Percentiles rank a stretch among this genome's conserved stretches.
Conservation (phyloP, 1,140 invertebrate genomes). For the Aethina tumida region DNA sequence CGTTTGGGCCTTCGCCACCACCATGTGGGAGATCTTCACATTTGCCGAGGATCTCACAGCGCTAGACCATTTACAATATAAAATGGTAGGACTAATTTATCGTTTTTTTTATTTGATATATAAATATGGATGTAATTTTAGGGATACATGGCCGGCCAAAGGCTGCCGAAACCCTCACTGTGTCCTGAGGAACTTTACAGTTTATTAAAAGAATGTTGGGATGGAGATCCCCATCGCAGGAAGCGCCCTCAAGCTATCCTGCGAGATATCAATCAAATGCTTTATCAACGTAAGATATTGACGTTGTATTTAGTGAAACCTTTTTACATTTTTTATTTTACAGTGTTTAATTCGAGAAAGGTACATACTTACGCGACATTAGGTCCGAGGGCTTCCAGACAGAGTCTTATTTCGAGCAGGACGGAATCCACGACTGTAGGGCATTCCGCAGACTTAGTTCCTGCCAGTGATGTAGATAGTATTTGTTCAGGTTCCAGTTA, state of each 20-base stretch:
- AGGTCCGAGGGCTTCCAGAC: slow-evolving; percentile 17
- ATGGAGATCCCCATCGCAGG: slow-evolving; percentile 52
- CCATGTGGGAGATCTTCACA: slow-evolving; percentile 83
- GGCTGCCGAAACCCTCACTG: slow-evolving; percentile 58
- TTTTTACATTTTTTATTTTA: slow-evolving; percentile 20
- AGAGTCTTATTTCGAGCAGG: slow-evolving; percentile 29
- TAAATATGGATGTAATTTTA: slow-evolving; percentile 29
- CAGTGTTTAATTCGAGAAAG: slow-evolving; percentile 49
- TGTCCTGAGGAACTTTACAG: slow-evolving; percentile 76
- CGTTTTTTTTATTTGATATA: slow-evolving; percentile 2
- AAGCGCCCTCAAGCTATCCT: slow-evolving; percentile 72
- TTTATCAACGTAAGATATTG: slow-evolving; percentile 50
- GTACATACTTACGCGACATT: slow-evolving; percentile 48
- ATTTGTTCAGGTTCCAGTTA: slow-evolving; percentile 1
- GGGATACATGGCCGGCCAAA: slow-evolving; percentile 59
- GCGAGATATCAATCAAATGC: slow-evolving; percentile 71
- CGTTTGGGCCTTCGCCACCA: slow-evolving; percentile 82
- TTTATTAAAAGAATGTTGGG: slow-evolving; percentile 85
- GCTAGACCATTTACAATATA: slow-evolving; percentile 23
- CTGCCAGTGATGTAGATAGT: slow-evolving; percentile 11
- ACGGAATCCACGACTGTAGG: slow-evolving; percentile 18
- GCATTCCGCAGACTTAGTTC: slow-evolving; percentile 13
- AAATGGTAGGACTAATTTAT: slow-evolving; percentile 22
- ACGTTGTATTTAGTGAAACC: background rate
- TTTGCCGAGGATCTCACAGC: slow-evolving; percentile 47